These are phyloP conservation scores for Ridgeia piscesae DNA, from an alignment of 1,140 invertebrate genomes.

Conservation along the genomic window DNA sequence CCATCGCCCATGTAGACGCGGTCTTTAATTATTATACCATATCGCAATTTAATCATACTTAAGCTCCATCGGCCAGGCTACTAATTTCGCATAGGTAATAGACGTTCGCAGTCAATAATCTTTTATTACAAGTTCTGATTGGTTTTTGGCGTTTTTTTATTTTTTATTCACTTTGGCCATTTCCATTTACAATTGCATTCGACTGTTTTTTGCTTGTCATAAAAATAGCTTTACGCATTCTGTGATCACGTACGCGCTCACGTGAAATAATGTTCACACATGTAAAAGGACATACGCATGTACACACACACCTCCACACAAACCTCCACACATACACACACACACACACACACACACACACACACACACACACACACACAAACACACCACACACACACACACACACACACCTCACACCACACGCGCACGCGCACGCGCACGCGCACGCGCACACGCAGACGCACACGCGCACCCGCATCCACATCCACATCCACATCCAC, in stretches of 20 bases:
- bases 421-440: no score
- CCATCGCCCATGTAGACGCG: not conserved
- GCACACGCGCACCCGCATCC: not conserved
- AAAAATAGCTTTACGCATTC: not conserved
- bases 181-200: not conserved
- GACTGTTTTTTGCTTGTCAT: not conserved
- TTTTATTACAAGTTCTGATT: not conserved
- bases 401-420: no score
- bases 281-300: not conserved
- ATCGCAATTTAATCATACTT: not conserved
- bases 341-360: not conserved
- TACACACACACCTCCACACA: not conserved
- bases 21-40: not conserved
- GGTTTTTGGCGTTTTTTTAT: not conserved
- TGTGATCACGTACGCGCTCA: not conserved
- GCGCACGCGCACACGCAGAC: no score
- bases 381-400: no score
- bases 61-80: not conserved
- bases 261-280: no score
- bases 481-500: not conserved
- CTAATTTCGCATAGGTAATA: not conserved
- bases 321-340: not conserved
- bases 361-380: not conserved
- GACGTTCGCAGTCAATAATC: not conserved
- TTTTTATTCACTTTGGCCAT: not conserved